Evolutionary conservation across 1,140 invertebrate genomes (phyloP).

Genomic region (Drosophila triauraria): DNA sequence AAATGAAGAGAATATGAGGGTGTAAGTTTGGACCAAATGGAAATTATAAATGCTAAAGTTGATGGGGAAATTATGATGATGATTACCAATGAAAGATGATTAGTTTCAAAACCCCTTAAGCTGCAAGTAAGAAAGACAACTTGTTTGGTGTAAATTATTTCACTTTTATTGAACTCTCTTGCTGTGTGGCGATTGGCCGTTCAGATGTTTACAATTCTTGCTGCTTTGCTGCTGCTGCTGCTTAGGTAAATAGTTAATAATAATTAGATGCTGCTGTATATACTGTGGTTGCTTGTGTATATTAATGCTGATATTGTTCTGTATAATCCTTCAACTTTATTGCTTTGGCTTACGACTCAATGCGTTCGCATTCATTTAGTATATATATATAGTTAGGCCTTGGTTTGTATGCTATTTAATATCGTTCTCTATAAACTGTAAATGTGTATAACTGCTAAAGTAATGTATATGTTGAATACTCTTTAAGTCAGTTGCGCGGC

Average conservation of each 20-base stretch:
- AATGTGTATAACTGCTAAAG: conserved; percentile 53
- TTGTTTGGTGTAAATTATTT: conserved; percentile 75
- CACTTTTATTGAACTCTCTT: conserved; percentile 71
- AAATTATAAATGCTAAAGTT: conserved; percentile 10
- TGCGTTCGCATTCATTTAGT: conserved; percentile 39
- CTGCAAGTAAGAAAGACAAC: neutral
- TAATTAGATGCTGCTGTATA: conserved; percentile 50
- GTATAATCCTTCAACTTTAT: conserved; percentile 57
- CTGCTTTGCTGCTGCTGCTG: conserved; percentile 9
- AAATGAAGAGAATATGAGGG: conserved; percentile 7
- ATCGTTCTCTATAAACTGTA: conserved; percentile 43
- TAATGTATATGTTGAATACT: conserved; percentile 51
- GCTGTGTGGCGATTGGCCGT: conserved; percentile 35
- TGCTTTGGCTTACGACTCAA: conserved; percentile 52
- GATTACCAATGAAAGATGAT: neutral
- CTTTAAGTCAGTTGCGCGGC: conserved; percentile 41
- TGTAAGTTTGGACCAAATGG: neutral
- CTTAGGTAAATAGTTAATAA: conserved; percentile 75
- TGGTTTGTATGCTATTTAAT: conserved; percentile 42
- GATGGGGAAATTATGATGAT: conserved; percentile 2
- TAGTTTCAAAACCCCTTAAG: no score
- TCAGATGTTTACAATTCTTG: conserved; percentile 45
- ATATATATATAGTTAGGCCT: conserved; percentile 55
- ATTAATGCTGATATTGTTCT: conserved; percentile 52
- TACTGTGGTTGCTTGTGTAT: conserved; percentile 15